Base-by-base conservation (phyloP, 2,113 vertebrate species). In the Mirza zaza region DNA sequence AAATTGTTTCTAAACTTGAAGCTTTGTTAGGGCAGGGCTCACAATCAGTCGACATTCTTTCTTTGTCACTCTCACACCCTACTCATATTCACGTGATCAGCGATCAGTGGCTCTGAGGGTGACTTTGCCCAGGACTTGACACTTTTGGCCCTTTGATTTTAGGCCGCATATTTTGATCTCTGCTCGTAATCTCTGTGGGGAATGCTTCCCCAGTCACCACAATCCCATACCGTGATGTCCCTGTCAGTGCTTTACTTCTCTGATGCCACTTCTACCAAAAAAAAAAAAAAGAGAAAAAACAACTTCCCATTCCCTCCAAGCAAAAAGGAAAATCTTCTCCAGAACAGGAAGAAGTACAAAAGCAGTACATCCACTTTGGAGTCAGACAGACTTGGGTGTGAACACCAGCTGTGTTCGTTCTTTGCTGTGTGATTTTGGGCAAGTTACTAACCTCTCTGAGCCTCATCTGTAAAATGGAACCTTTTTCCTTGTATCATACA, bases 371-470 rank as follows among this genome's bases (percentile, higher is more conserved):
- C 34, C 36, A 21, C n/a, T 84, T 91, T 84, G 75, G 81, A 95
- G 25, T 88, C 45, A 83, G 45, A 85, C 65, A 88, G 61, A 73
- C 36, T 87, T 95, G 65, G 21, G 4, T 90, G 90, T 95, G n/a
- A 79, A 86, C 8, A 39, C 34, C 3, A 90, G 20, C 59, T 86
- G 15, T 94, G 34, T 87, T 94, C 57, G 39, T 83, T 90, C 13
- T 18, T 94, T 80, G 55, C 25, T 92, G 1, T 92, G 63, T 77
- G 68, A 83, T 52, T 81, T 91, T n/a, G 39, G 45, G 61, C 42
- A 84, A 55, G 50, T 96, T 96, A 87, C 29, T 84, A 57, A 92
- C n/a, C 32, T 95, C 59, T 48, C 55, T 93, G 67, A 90, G 68
- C 71, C 32, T 75, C 8, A n/a, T 61, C 65, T 95, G 1, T 82